These are phyloP conservation scores for Penaeus chinensis DNA, from an alignment of 1,140 invertebrate species.

Conservation along the genomic window DNA sequence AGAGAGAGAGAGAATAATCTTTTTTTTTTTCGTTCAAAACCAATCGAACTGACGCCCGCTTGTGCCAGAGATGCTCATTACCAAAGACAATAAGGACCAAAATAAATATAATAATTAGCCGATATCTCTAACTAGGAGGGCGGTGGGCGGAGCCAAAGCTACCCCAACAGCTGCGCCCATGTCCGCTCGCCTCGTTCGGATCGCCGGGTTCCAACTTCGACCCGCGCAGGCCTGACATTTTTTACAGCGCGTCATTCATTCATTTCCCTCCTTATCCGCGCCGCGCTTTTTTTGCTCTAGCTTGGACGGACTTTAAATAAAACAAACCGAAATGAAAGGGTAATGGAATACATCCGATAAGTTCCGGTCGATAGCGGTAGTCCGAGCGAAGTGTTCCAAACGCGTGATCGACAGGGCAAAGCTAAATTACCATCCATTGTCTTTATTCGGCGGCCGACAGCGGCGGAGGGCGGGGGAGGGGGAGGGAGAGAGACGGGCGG, in stretches of 20 bases:
- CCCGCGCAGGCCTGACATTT: neutral
- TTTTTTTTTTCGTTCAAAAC: no score
- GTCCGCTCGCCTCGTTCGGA: constrained; percentile 14
- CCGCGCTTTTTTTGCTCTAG: neutral
- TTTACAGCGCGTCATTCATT: neutral
- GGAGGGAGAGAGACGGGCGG: neutral
- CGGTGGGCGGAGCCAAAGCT: neutral
- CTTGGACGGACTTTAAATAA: neutral
- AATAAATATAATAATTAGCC: constrained; percentile 60
- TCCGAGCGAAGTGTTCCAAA: constrained; percentile 19
- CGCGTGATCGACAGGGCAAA: constrained; percentile 51
- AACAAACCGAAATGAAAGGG: neutral
- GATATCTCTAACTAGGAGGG: constrained; percentile 52
- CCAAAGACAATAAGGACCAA: constrained; percentile 44
- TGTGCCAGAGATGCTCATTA: constrained; percentile 44
- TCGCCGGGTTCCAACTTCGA: neutral
- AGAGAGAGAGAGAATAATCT: no score
- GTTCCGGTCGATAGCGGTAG: neutral
- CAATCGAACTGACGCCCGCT: no score
- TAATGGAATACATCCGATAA: no score
- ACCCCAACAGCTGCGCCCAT: constrained; percentile 35
- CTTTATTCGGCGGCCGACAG: constrained; percentile 36
- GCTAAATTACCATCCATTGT: constrained; percentile 52
- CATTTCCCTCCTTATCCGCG: neutral
- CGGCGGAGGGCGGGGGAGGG: neutral